Conservation (phyloP, 2,113 vertebrate species). For the Steatornis caripensis region DNA sequence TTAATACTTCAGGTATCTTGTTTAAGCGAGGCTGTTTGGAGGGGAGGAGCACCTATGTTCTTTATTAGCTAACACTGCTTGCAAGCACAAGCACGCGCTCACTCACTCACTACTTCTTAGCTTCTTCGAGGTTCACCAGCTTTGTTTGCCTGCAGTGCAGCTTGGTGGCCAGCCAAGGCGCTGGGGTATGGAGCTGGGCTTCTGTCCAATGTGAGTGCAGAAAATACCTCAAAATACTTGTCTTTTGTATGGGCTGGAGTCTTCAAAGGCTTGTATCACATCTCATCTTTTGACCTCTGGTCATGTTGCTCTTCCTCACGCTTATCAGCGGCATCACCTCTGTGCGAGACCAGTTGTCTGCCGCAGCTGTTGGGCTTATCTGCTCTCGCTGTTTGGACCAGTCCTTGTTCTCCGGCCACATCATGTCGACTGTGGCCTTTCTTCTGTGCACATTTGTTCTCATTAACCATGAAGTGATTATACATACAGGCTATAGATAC, state of each 20-base stretch:
- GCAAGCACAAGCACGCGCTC: neutral
- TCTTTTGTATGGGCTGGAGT: neutral
- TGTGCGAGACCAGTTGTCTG: neutral
- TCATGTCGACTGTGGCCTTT: rapidly evolving
- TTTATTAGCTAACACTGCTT: neutral
- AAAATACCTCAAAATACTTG: neutral
- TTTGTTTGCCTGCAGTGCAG: conserved; percentile 50
- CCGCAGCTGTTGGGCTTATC: neutral
- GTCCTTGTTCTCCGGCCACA: neutral
- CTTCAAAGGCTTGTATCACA: neutral
- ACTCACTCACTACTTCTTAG: neutral
- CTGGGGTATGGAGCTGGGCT: conserved; percentile 32
- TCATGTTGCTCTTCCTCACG: neutral
- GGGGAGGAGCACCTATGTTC: neutral
- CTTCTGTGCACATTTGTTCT: neutral
- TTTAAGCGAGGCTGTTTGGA: neutral
- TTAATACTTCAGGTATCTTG: neutral
- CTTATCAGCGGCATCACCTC: neutral
- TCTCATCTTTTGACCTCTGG: neutral
- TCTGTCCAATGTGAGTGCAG: neutral
- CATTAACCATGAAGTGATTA: neutral
- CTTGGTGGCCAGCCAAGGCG: conserved; percentile 56
- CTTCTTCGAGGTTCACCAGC: conserved; percentile 20
- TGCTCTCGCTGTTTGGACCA: neutral
- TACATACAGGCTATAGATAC: neutral